Percentiles rank a stretch among this genome's conserved stretches.
Evolutionary conservation across 2,888 invertebrate genomes (phyloP).

Genomic region (Leucoma salicis): DNA sequence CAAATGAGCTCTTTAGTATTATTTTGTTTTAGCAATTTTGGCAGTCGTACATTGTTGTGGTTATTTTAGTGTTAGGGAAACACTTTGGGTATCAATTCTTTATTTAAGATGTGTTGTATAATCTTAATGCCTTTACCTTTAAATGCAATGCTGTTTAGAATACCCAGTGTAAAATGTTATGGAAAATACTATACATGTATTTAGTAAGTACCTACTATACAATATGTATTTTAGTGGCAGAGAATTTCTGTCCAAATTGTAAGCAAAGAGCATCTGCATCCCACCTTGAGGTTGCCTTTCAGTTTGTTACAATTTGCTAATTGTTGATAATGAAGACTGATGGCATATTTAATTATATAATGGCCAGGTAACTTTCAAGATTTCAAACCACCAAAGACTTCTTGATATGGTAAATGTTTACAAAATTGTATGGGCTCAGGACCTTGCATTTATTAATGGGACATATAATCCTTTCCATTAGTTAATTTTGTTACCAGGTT

Average conservation of each 20-base stretch:
- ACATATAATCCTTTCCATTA: no score
- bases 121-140: conserved; percentile 30
- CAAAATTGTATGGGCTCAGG: not conserved
- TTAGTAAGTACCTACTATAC: no score
- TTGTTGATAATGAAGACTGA: conserved; percentile 60
- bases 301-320: conserved; percentile 18
- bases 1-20: conserved; percentile 35
- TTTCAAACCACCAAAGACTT: not conserved
- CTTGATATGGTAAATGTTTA: not conserved
- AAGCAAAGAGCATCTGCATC: not conserved
- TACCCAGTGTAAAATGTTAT: conserved; percentile 36
- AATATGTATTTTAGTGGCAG: no score
- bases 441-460: no score
- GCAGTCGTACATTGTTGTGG: conserved; percentile 28
- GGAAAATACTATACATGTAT: conserved; percentile 32
- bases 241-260: no score
- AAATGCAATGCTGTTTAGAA: conserved; percentile 17
- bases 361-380: conserved; percentile 10
- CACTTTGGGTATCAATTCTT: conserved; percentile 20
- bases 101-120: conserved; percentile 23
- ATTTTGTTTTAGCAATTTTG: conserved; percentile 26
- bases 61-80: conserved; percentile 32
- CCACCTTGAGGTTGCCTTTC: not conserved
- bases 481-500: no score
- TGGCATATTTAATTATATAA: conserved; percentile 52